Conservation (phyloP, 2,888 invertebrate genomes). For the Rhamnusium bicolor region DNA sequence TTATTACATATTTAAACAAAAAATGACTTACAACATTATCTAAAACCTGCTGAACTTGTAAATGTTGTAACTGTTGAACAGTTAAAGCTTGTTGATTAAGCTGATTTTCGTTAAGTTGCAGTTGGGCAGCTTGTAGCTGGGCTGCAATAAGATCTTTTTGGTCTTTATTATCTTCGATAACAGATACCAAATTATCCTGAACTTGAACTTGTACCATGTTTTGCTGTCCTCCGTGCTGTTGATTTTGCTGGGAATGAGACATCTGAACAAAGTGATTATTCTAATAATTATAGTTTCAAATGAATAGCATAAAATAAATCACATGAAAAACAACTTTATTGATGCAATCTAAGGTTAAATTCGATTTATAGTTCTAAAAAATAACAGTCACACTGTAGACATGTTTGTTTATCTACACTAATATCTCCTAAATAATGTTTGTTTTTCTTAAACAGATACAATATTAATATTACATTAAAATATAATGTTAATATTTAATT, state of each 20-base stretch:
- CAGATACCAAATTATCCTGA: slow-evolving; percentile 70
- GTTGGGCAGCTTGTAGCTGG: slow-evolving; percentile 70
- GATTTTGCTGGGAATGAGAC: slow-evolving; percentile 61
- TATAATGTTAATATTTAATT: not conserved
- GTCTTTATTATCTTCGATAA: slow-evolving; percentile 70
- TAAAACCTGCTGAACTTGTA: slow-evolving; percentile 75
- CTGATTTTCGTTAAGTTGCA: slow-evolving; percentile 74
- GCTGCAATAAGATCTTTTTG: slow-evolving; percentile 67
- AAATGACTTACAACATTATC: slow-evolving; percentile 65
- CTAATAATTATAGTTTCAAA: no score
- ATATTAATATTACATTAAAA: no score
- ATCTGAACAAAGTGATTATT: slow-evolving; percentile 29
- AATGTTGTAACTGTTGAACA: slow-evolving; percentile 69
- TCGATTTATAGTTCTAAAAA: no score
- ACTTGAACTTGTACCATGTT: slow-evolving; percentile 71
- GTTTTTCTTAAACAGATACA: no score
- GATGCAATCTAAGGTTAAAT: no score
- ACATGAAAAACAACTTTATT: no score
- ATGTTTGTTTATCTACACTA: no score
- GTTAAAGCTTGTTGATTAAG: slow-evolving; percentile 66
- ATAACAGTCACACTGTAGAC: no score
- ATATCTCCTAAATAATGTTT: no score
- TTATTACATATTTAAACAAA: not conserved
- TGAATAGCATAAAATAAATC: no score
- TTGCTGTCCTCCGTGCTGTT: slow-evolving; percentile 65